Evolutionary conservation across 2,797 vertebrate species (phyloP).

Genomic region (Aplochiton taeniatus): DNA sequence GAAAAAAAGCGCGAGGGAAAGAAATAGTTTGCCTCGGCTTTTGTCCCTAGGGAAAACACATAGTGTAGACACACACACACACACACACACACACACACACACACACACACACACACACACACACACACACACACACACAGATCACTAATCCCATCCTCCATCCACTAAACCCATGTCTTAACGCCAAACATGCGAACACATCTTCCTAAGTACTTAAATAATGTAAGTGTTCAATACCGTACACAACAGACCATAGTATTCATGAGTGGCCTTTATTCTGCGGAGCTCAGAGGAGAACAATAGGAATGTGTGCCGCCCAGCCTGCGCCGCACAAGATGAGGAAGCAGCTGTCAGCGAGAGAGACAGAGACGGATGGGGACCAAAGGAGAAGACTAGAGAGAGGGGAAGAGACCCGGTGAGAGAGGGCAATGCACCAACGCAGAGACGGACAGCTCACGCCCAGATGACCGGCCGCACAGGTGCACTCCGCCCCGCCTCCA

Average conservation of each 20-base stretch:
- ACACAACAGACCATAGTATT: too few relatives aligned
- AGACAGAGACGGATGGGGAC: too few relatives aligned
- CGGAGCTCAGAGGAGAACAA: too few relatives aligned
- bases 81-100: conserved; percentile 28
- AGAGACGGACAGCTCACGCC: conserved; percentile 13
- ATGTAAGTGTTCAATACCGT: not conserved
- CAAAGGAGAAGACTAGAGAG: not conserved
- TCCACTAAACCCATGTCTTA: too few relatives aligned
- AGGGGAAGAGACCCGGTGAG: conserved; percentile 20
- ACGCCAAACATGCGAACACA: too few relatives aligned
- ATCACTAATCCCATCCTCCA: conserved; percentile 21
- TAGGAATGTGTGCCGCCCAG: too few relatives aligned
- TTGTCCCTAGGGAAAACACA: not conserved
- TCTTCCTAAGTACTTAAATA: too few relatives aligned
- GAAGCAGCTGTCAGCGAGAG: too few relatives aligned
- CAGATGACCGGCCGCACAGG: conserved; percentile 40
- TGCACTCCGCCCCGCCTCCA: conserved; percentile 35
- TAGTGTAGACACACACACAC: conserved; percentile 2
- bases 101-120: conserved; percentile 18
- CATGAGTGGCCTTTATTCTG: too few relatives aligned
- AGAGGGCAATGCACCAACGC: conserved; percentile 4
- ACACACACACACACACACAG: conserved; percentile 29
- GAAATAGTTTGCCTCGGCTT: not conserved
- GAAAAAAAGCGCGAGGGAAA: not conserved
- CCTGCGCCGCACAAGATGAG: too few relatives aligned